Base-by-base conservation (phyloP, 2,797 vertebrate genomes). In the Phaenicophaeus curvirostris region DNA sequence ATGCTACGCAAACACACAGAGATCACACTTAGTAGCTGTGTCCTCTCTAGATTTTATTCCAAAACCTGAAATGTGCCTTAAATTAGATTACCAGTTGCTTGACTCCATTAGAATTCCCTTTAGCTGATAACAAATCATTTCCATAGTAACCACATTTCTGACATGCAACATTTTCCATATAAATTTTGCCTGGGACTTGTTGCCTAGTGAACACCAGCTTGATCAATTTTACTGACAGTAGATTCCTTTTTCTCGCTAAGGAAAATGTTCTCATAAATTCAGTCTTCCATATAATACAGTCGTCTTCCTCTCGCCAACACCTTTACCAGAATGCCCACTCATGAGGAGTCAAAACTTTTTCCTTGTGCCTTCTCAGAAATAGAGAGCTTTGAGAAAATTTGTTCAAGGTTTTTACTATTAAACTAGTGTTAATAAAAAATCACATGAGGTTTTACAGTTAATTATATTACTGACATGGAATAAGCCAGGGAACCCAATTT, bases 61-160 rank as follows among this genome's bases (percentile, higher is more conserved):
- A 68, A 92, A 95, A 73, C 30, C 48, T 71, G 59, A 92, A 76
- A 93, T 33, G 14, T 58, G 57, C 57, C 50, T 92, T 82, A 67
- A 63, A 85, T 91, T 59, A 78, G 53, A 85, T 5, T 67, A 81
- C 35, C 37, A 71, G 55, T 58, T 89, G 30, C 62, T 44, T 77
- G 37, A 65, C 35, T 87, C 30, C 68, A 75, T 75, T 83, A 35
- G 85, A 89, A 59, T 84, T 84, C 51, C 76, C n/a, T 93, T 94
- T 42, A 75, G 76, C n/a, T 80, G 53, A 86, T 74, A 91, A 93
- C 61, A 89, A 63, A 94, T 85, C 11, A 89, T 89, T 95, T 94
- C 85, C 61, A 77, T 85, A 78, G 76, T n/a, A 95, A 89, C 89
- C 54, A 58, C 81, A 72, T 74, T 79, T 94, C 87, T 83, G 72